Conservation (phyloP, 2,113 vertebrate genomes). For the Acrocephalus kingi region DNA sequence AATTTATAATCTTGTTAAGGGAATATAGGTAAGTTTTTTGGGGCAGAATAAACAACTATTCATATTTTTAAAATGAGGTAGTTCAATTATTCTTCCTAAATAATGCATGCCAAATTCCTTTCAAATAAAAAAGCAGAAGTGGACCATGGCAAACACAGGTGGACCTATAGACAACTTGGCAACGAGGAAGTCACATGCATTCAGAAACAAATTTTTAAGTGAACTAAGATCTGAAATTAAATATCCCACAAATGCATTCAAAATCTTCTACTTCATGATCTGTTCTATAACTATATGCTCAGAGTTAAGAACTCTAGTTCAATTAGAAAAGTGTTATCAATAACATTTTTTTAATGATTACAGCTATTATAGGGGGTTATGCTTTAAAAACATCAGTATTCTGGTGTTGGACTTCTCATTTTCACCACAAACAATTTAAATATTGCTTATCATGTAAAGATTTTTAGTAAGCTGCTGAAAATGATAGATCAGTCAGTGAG, state of each 20-base stretch:
- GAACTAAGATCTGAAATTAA: background rate
- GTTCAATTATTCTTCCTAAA: background rate
- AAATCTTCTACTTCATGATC: background rate
- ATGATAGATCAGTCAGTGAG: background rate
- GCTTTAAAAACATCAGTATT: background rate
- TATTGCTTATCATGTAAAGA: background rate
- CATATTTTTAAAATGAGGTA: background rate
- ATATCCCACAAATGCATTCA: background rate
- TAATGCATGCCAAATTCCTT: background rate
- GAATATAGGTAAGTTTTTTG: background rate
- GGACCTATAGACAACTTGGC: background rate
- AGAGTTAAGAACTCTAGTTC: background rate
- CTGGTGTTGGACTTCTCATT: background rate
- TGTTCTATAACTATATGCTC: background rate
- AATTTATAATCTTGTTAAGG: background rate
- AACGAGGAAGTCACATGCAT: background rate
- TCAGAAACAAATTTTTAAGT: background rate
- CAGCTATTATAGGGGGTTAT: background rate
- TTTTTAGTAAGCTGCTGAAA: background rate
- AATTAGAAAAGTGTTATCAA: background rate
- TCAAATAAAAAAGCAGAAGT: background rate
- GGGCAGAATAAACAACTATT: constrained; percentile 6
- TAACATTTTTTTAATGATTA: background rate
- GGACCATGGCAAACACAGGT: background rate
- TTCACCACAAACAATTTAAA: background rate